Conservation (phyloP, 2,113 vertebrate genomes). For the Kryptolebias marmoratus region DNA sequence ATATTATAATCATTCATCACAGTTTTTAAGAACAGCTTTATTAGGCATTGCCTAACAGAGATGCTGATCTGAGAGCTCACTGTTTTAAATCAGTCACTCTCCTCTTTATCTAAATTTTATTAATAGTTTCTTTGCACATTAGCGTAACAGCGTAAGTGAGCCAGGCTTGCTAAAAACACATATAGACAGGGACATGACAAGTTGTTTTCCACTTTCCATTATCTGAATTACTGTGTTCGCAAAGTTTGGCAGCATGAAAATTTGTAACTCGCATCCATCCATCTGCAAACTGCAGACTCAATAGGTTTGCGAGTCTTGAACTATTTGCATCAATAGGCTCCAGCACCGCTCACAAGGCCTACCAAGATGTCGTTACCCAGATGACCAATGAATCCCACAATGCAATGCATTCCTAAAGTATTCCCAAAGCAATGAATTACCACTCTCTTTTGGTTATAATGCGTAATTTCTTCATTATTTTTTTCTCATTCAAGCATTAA, state of each 20-base stretch:
- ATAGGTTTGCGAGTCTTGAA: background rate
- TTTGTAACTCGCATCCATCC: too few species aligned
- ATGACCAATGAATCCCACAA: background rate
- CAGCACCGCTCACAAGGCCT: too few species aligned
- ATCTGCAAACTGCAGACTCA: background rate
- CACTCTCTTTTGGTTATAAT: background rate
- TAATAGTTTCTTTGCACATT: background rate
- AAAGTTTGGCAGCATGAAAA: too few species aligned
- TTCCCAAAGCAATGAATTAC: background rate
- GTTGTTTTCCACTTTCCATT: background rate
- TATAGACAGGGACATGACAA: background rate
- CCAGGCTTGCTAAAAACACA: background rate
- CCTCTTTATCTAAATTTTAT: background rate
- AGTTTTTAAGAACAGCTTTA: background rate
- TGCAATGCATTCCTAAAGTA: background rate
- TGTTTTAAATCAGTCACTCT: background rate
- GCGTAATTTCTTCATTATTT: constrained; percentile 10
- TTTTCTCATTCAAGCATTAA: constrained; percentile 1
- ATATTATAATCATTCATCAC: background rate
- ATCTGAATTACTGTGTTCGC: background rate
- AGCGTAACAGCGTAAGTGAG: too few species aligned
- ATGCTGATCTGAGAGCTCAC: background rate
- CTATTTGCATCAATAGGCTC: background rate
- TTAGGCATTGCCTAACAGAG: background rate
- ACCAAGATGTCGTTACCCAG: too few species aligned